A percentile compares a stretch with the other conserved stretches of the same genome.
Conservation (phyloP, 2,113 vertebrate genomes). For the Sturnira hondurensis region DNA sequence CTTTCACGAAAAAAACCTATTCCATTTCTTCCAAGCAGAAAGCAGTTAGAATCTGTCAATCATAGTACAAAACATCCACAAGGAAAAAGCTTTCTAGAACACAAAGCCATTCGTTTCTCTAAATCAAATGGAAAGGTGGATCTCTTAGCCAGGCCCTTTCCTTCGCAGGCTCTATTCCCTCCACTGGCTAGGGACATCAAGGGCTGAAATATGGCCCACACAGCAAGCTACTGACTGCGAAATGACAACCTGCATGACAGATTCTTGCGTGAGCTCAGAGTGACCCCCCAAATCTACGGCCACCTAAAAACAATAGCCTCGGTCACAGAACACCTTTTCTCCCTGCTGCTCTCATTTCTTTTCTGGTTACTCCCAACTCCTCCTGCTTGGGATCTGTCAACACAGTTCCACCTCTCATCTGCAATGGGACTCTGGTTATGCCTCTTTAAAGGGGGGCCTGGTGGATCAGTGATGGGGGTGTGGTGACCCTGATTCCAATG, state of each 20-base stretch:
- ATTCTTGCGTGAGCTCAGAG: neutral
- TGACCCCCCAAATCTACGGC: accelerated
- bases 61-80: constrained; percentile 42
- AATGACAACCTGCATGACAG: neutral
- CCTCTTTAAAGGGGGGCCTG: neutral
- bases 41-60: constrained; percentile 59
- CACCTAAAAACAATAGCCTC: neutral
- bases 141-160: neutral
- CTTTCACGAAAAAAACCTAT: constrained; percentile 56
- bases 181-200: too few species aligned
- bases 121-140: constrained; percentile 49
- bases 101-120: constrained; percentile 26
- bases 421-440: accelerated
- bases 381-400: neutral
- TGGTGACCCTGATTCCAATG: neutral
- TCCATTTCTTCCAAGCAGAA: constrained; percentile 61
- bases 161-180: neutral
- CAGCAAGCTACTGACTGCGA: neutral
- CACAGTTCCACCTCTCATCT: neutral
- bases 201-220: neutral
- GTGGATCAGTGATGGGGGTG: accelerated
- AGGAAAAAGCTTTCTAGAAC: constrained; percentile 50
- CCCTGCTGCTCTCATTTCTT: accelerated
- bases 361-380: neutral
- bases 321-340: neutral